Base-by-base conservation (phyloP, 2,888 invertebrate species). In the Metalampra italica region DNA sequence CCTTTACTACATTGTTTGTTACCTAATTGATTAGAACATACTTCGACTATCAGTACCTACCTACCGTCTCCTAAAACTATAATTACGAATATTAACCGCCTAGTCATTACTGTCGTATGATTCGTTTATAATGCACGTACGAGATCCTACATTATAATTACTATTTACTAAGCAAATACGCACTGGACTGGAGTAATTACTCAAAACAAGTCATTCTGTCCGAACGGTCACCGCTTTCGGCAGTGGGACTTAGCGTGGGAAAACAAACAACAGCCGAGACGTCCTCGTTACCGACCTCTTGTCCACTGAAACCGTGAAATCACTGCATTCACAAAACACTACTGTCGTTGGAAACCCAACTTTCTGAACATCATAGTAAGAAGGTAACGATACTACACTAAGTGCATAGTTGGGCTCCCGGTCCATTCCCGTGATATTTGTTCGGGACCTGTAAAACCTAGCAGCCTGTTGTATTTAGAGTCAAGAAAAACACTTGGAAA, bases 271-370 rank as follows among this genome's bases (percentile, higher is more conserved):
- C 68, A 68, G 66, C 57, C 63, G 68, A 68, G 66, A 57, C 63
- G 68, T 67, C 69, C 78, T 82, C 72, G 77, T 77, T 82, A 82
- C 71, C 74, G 57, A 65, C 62, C 75, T 76, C 79, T 78, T 75
- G 73, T 79, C 63, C 57, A 61, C 62, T 56, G 61, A 62, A 67
- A 59, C 63, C 61, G 58, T 61, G 57, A 63, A 65, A 64, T 59
- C 52, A 60, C 63, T 65, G 64, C 71, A 67, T 72, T 68, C 65
- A 50, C 66, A 66, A 66, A 57, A 60, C 53, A 50, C 60, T 53
- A 52, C 57, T 55, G 54, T 53, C 54, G 64, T 64, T 44, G 50
- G 50, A 73, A 64, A 62, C 50, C 53, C 47, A 50, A 59, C 66
- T 56, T 47, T 61, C 55, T 45, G n/a, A 15, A 22, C 43, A 45